Percentiles rank a stretch among this genome's conserved stretches.
phyloP scores from a whole-genome alignment of 2,888 invertebrate genomes.

The Eristalinus aeneus region DNA sequence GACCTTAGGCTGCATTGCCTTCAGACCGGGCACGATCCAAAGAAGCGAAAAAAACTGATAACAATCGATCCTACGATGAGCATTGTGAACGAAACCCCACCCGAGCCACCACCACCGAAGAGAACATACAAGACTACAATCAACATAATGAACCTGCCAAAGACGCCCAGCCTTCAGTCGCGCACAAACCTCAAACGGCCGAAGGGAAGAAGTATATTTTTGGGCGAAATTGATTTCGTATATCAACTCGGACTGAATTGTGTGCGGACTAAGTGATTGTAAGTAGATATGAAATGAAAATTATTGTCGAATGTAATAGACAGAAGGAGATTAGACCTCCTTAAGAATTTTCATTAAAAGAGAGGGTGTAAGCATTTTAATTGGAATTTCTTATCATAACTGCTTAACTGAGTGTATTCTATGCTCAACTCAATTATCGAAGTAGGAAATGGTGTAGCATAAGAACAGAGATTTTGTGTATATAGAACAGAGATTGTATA shows the following conservation, averaged over 20 bases:
- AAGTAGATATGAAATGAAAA: not conserved
- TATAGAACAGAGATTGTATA: too few species aligned
- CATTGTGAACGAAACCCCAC: conserved; percentile 27
- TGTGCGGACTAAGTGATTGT: conserved; percentile 43
- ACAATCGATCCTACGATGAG: conserved; percentile 47
- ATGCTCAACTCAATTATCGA: too few species aligned
- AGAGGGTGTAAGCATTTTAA: too few species aligned
- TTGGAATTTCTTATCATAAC: too few species aligned
- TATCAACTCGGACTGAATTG: conserved; percentile 47
- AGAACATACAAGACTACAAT: conserved; percentile 27
- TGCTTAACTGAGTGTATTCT: too few species aligned
- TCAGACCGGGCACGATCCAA: conserved; percentile 51
- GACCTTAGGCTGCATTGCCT: conserved; percentile 45
- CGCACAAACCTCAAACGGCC: conserved; percentile 27
- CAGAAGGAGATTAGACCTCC: not conserved
- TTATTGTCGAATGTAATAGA: not conserved
- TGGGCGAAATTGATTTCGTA: conserved; percentile 54
- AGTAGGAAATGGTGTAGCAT: too few species aligned
- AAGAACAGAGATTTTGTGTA: too few species aligned
- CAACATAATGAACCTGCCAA: conserved; percentile 44
- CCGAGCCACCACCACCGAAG: conserved; percentile 39
- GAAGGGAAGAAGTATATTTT: conserved; percentile 28
- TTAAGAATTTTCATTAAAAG: not conserved
- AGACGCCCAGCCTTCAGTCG: conserved; percentile 1
- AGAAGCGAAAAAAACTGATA: conserved; percentile 33